Conservation (phyloP, 2,113 vertebrate species). For the Rhipidura dahli region DNA sequence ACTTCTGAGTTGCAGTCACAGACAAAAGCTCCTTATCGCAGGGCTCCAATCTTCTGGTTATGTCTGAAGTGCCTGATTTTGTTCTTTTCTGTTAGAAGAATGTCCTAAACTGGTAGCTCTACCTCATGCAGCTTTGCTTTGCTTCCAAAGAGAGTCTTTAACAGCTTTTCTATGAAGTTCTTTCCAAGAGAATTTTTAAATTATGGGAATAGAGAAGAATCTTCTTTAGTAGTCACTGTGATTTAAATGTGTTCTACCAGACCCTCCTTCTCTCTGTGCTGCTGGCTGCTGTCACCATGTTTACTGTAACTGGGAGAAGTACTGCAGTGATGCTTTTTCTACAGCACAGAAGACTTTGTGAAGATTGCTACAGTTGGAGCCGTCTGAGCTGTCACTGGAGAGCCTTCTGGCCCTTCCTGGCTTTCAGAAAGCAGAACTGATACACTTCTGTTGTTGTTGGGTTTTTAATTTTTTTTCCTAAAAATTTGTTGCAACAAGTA, state of each 20-base stretch:
- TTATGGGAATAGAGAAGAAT: background rate
- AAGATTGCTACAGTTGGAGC: background rate
- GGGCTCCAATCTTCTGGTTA: background rate
- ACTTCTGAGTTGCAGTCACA: background rate
- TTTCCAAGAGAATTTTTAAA: background rate
- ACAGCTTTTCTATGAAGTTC: background rate
- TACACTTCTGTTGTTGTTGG: fast-evolving
- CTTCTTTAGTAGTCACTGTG: background rate
- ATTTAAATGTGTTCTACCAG: background rate
- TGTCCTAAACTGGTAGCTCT: background rate
- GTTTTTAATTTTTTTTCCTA: background rate
- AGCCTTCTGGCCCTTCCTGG: background rate
- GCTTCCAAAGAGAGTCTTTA: background rate
- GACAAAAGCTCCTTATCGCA: background rate
- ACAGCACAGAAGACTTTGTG: background rate
- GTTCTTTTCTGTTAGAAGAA: background rate
- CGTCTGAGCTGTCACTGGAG: background rate
- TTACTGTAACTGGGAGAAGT: background rate
- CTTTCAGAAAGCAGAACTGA: background rate
- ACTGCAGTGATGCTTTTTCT: background rate
- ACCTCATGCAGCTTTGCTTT: background rate
- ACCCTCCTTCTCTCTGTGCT: background rate
- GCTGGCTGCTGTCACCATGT: background rate
- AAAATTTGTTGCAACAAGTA: background rate
- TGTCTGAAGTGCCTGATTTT: background rate